Evolutionary conservation across 2,797 vertebrate species (phyloP).

Genomic region (Percopsis omiscomaycus): DNA sequence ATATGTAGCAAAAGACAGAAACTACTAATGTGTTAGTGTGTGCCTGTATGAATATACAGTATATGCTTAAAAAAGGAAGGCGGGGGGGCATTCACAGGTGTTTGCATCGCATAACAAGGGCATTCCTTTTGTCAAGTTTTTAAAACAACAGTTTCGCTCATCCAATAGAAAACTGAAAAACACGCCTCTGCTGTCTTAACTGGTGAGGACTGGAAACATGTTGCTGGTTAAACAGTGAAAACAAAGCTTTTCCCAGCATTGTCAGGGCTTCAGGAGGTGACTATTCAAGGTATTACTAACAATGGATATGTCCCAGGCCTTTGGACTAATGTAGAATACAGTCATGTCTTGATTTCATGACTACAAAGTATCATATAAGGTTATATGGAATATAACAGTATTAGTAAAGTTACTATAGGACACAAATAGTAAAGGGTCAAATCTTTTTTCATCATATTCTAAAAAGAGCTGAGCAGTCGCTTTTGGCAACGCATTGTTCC

Average conservation of each 20-base stretch:
- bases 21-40: neutral
- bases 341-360: conserved; percentile 16
- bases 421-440: no score
- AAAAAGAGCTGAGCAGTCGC: no score
- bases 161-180: conserved; percentile 46
- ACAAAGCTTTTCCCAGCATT: conserved; percentile 36
- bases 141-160: conserved; percentile 37
- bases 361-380: neutral
- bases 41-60: conserved; percentile 14
- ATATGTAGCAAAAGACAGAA: conserved; percentile 7
- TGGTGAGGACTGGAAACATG: conserved; percentile 53
- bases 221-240: conserved; percentile 40
- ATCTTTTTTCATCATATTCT: no score
- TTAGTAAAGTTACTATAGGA: no score
- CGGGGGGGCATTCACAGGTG: conserved; percentile 35
- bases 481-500: no score
- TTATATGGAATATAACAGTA: neutral
- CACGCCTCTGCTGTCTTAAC: conserved; percentile 55
- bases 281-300: conserved; percentile 27
- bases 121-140: conserved; percentile 41
- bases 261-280: conserved; percentile 29
- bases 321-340: conserved; percentile 25
- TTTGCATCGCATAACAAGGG: conserved; percentile 10
- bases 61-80: neutral
- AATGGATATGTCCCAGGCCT: conserved; percentile 28